A percentile compares a stretch with the other conserved stretches of the same genome.
Evolutionary conservation across 2,113 vertebrate species (phyloP).

Genomic region (Bettongia penicillata): DNA sequence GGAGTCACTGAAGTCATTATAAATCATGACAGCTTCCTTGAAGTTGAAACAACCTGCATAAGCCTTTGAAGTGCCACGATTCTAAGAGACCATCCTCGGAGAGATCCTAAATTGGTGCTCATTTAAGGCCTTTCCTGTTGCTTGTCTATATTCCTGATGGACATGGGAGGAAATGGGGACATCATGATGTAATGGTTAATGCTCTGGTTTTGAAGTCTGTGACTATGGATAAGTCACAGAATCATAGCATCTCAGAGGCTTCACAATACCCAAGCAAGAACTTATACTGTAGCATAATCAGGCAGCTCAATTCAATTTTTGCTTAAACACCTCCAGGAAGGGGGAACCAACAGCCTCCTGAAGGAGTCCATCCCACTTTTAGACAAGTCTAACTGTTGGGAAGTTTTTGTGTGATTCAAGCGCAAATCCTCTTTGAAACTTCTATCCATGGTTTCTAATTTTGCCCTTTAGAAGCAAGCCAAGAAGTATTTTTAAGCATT

Average conservation of each 20-base stretch:
- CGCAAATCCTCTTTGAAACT: neutral
- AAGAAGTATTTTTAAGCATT: neutral
- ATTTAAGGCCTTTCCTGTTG: neutral
- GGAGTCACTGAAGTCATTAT: conserved; percentile 47
- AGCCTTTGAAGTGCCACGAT: conserved; percentile 28
- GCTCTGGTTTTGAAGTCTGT: neutral
- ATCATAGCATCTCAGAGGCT: neutral
- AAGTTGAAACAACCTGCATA: conserved; percentile 48
- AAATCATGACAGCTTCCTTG: conserved; percentile 55
- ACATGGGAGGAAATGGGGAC: neutral
- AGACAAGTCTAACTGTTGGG: neutral
- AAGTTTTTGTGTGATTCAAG: neutral
- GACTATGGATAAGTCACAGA: neutral
- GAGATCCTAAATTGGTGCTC: neutral
- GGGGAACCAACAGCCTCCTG: neutral
- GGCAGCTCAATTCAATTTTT: neutral
- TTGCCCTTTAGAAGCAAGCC: neutral
- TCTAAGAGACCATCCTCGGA: neutral
- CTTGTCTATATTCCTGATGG: neutral
- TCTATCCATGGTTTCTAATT: neutral
- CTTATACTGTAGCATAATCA: neutral
- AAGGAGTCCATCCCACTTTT: neutral
- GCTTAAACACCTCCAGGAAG: neutral
- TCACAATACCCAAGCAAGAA: neutral
- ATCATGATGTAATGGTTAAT: neutral